Evolutionary conservation across 2,797 vertebrate species (phyloP).

Genomic region (Takifugu rubripes): DNA sequence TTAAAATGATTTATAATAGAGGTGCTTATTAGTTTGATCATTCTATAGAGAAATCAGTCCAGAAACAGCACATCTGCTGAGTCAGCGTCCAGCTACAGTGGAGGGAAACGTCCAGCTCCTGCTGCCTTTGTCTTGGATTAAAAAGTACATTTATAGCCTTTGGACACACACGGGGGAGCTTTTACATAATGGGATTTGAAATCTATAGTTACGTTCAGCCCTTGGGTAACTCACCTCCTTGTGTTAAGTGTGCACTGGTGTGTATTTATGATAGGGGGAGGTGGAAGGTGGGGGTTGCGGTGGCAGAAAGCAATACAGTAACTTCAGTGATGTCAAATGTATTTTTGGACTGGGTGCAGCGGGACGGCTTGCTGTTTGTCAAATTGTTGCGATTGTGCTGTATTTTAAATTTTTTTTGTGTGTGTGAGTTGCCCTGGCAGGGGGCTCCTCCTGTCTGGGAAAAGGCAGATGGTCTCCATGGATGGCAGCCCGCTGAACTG

Average conservation of each 20-base stretch:
- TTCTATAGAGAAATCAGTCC: slow-evolving; percentile 14
- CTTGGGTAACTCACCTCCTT: slow-evolving; percentile 46
- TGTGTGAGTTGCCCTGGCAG: slow-evolving; percentile 32
- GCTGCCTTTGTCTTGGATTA: slow-evolving; percentile 56
- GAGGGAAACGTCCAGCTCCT: slow-evolving; percentile 30
- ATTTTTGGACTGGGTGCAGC: slow-evolving; percentile 25
- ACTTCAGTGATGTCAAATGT: slow-evolving; percentile 23
- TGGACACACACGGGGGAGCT: slow-evolving; percentile 41
- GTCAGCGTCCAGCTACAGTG: slow-evolving; percentile 21
- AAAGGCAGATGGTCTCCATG: slow-evolving; percentile 60
- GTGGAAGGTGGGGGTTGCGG: background rate
- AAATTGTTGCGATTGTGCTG: slow-evolving; percentile 11
- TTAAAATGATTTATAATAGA: slow-evolving; percentile 10
- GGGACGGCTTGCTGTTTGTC: slow-evolving; percentile 4
- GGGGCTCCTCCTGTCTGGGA: slow-evolving; percentile 27
- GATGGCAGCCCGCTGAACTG: slow-evolving; percentile 53
- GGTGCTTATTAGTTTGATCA: slow-evolving; percentile 9
- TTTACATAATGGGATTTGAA: slow-evolving; percentile 65
- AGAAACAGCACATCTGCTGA: slow-evolving; percentile 31
- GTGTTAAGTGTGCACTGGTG: slow-evolving; percentile 19
- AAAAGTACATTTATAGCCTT: slow-evolving; percentile 53
- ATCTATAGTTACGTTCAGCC: slow-evolving; percentile 56
- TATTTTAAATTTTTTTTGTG: background rate
- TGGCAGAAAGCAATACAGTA: slow-evolving; percentile 3
- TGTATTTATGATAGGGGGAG: slow-evolving; percentile 1